Evolutionary conservation across 2,113 vertebrate species (phyloP), one percentile per base, ranked within the genome.

Genomic region (Ivindomyrus marchei): DNA sequence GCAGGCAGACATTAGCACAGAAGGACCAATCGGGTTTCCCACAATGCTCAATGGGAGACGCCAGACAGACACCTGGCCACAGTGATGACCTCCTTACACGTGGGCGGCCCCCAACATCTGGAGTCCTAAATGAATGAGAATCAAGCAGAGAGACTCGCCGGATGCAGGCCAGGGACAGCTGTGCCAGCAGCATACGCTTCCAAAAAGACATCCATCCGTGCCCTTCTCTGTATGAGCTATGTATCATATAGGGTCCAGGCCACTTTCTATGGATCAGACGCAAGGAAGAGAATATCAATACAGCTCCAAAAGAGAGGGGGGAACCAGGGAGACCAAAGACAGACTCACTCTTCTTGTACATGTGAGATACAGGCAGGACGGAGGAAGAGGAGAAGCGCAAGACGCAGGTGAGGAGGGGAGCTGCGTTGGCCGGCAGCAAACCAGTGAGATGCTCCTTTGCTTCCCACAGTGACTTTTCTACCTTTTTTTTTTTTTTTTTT

Each of bases 381-480:
- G 31, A 24, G 24, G 42, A 36, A 17, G 15, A n/a, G 4, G 49
- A 17, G 3, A 39, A 24, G 11, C 3, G 17, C 17, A 70, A 70
- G 9, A 83, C 15, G 8, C 39, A 45, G 77, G 36, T 24, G 17
- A 83, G 77, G 19, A 42, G 39, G 13, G 39, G 13, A 24, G 83
- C 39, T 24, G 24, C 8, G 3, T n/a, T 13, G 36, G 19, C 39
- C 3, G 5, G 52, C 2, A 66, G 42, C 39, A 52, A 74, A 36
- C 1, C 92, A 93, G 92, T 93, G 92, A 92, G 92, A 93, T 92
- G 93, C 94, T 93, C 92, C 93, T 92, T 93, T 94, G 90, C 94
- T 98, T 98, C 97, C 97, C 98, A 98, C 97, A 97, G 96, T 1
- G n/a, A 31, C n/a, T 66, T 66, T 66, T 70, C 62, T 31, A 11